Evolutionary conservation across 1,140 invertebrate species (phyloP).

Genomic region (Ridgeia piscesae): DNA sequence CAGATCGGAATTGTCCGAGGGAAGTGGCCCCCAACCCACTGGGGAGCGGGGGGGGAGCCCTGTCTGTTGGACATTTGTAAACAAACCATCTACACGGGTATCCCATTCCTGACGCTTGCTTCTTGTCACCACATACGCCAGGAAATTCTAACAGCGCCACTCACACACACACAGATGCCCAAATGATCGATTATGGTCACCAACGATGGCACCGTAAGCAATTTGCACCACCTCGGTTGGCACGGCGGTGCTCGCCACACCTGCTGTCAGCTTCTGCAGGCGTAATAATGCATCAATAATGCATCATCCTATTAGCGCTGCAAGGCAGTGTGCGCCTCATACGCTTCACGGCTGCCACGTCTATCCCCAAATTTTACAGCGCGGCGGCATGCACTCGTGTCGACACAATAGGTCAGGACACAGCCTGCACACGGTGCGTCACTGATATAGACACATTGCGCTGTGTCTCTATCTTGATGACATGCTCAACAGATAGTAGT

Average conservation of each 20-base stretch:
- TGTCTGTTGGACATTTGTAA: neutral
- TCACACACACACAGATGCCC: neutral
- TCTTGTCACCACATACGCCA: neutral
- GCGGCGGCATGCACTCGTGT: neutral
- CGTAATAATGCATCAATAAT: constrained; percentile 6
- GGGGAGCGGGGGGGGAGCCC: too few relatives aligned
- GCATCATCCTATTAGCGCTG: neutral
- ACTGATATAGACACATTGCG: too few relatives aligned
- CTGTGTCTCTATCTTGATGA: neutral
- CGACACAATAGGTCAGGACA: neutral
- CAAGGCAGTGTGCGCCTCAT: neutral
- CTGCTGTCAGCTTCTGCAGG: neutral
- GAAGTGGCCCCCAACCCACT: too few relatives aligned
- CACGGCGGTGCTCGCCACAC: neutral
- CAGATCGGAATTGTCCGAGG: too few relatives aligned
- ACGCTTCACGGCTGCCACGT: neutral
- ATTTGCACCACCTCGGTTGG: neutral
- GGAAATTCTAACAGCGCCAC: neutral
- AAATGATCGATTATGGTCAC: neutral
- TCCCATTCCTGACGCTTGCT: neutral
- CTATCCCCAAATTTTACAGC: neutral
- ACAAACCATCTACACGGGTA: neutral
- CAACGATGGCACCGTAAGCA: neutral
- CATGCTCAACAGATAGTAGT: neutral
- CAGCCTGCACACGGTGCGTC: too few relatives aligned